Conservation (phyloP, 2,113 vertebrate species). For the Daubentonia madagascariensis region DNA sequence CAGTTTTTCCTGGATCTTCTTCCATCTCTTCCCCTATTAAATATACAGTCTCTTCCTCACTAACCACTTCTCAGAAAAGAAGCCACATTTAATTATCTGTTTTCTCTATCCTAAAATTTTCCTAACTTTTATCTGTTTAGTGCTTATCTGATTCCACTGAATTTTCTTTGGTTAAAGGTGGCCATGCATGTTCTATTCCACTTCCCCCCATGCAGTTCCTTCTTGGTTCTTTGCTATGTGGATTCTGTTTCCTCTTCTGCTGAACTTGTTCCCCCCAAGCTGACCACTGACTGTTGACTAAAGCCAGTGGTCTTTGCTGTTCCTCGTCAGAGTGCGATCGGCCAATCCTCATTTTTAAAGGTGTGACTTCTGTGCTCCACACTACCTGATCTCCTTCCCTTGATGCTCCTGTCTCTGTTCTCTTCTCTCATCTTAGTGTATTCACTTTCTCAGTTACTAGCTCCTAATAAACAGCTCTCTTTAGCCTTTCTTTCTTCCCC, state of each 20-base stretch:
- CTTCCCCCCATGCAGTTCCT: fast-evolving
- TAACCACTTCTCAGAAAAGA: not conserved
- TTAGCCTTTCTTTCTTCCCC: no score
- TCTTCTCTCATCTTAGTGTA: not conserved
- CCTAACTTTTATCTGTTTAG: not conserved
- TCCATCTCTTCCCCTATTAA: not conserved
- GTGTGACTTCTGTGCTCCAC: not conserved
- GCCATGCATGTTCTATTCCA: fast-evolving
- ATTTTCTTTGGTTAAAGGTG: not conserved
- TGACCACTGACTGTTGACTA: not conserved
- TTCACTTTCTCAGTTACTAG: not conserved
- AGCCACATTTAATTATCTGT: not conserved
- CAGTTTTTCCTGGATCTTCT: not conserved
- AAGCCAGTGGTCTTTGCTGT: not conserved
- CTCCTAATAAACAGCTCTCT: not conserved
- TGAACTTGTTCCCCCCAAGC: not conserved
- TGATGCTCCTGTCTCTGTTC: not conserved
- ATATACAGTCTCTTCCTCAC: not conserved
- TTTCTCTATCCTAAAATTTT: not conserved
- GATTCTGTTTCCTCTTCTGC: not conserved
- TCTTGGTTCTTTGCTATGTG: fast-evolving
- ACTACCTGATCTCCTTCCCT: no score
- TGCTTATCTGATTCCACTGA: not conserved
- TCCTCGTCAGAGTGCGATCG: fast-evolving
- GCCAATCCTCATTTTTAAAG: not conserved